Evolutionary conservation across 1,140 invertebrate species (phyloP).

Genomic region (Brachystomella parvula): DNA sequence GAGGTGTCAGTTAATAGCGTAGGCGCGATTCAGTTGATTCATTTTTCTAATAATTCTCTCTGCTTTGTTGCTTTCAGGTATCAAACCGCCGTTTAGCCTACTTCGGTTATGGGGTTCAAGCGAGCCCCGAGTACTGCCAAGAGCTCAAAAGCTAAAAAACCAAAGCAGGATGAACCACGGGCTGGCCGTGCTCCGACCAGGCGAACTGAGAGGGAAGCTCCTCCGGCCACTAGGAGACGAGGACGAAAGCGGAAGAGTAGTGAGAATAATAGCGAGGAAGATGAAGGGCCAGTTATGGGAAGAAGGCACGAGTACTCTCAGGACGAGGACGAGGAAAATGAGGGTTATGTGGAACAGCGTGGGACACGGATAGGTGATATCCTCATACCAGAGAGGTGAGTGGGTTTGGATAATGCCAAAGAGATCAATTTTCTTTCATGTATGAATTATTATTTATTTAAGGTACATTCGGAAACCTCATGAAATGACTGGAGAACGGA

Average conservation of each 20-base stretch:
- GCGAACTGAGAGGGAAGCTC: no score
- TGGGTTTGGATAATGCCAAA: conserved; percentile 77
- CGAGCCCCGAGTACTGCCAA: no score
- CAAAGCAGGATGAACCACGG: no score
- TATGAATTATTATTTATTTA: neutral
- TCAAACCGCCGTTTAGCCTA: no score
- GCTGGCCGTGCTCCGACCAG: no score
- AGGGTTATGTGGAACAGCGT: conserved; percentile 38
- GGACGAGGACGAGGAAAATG: conserved; percentile 45
- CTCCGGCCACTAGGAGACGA: neutral
- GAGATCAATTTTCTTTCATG: neutral
- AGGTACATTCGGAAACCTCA: conserved; percentile 43
- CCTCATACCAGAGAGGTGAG: no score
- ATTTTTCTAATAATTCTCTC: no score
- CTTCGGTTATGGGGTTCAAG: no score
- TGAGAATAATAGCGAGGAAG: conserved; percentile 15
- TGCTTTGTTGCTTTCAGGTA: no score
- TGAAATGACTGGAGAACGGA: conserved; percentile 61
- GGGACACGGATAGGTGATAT: conserved; percentile 61
- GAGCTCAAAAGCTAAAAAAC: no score
- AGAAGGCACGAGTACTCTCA: conserved; percentile 7
- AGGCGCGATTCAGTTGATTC: no score
- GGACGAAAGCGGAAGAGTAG: neutral
- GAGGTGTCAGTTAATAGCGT: no score
- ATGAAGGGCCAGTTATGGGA: neutral